A percentile compares a stretch with the other conserved stretches of the same genome.
Evolutionary conservation across 1,140 invertebrate genomes (phyloP).

Genomic region (Drosophila melanica): DNA sequence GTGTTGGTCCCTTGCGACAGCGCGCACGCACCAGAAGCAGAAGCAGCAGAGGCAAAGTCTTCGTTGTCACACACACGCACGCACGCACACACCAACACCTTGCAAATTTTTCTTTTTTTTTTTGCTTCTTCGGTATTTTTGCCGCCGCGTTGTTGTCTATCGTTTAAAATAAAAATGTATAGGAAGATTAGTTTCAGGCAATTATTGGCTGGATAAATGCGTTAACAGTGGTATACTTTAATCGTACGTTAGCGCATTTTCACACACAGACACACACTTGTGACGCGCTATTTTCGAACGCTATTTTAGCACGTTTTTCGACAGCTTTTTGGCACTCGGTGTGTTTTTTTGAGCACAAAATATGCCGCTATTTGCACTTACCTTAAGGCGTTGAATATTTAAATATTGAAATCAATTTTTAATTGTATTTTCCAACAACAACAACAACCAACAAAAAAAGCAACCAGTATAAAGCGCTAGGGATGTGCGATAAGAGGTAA

Average conservation of each 20-base stretch:
- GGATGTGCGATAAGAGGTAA: constrained; percentile 34
- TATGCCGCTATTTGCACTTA: constrained; percentile 54
- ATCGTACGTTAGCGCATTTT: constrained; percentile 48
- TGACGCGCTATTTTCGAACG: constrained; percentile 68
- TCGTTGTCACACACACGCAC: constrained; percentile 54
- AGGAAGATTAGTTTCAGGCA: constrained; percentile 36
- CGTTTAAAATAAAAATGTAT: constrained; percentile 15
- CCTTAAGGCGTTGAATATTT: constrained; percentile 63
- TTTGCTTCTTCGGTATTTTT: constrained; percentile 64
- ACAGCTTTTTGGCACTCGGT: constrained; percentile 1
- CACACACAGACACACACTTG: constrained; percentile 35
- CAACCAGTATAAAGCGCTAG: constrained; percentile 43
- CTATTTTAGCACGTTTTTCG: constrained; percentile 40
- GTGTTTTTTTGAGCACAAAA: constrained; percentile 15
- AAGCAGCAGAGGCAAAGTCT: constrained; percentile 48
- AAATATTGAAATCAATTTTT: constrained; percentile 71
- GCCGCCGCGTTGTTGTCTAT: constrained; percentile 56
- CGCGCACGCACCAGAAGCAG: constrained; percentile 74
- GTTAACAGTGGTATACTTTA: constrained; percentile 38
- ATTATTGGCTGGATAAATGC: constrained; percentile 30
- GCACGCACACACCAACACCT: constrained; percentile 63
- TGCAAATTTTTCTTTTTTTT: constrained; percentile 76
- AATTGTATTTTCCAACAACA: constrained; percentile 72
- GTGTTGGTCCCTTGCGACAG: constrained; percentile 64
- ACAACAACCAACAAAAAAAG: constrained; percentile 59